phyloP scores from a whole-genome alignment of 2,113 vertebrate genomes.

The Pterophyllum scalare region DNA sequence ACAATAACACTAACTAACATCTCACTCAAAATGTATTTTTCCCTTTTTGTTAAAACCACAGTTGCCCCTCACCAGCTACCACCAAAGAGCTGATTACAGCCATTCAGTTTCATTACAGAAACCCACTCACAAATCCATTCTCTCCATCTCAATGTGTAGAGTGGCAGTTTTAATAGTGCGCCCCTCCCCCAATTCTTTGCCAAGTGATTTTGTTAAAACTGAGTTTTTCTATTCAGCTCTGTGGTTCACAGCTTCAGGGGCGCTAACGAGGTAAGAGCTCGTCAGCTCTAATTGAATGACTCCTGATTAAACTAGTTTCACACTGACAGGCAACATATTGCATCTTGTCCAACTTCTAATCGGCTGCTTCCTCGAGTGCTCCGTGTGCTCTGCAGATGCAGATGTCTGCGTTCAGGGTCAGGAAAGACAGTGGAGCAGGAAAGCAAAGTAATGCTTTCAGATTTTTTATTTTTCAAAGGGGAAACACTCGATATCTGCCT shows the following conservation, averaged over 20 bases:
- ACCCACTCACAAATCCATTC: conserved; percentile 1
- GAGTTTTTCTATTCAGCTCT: conserved; percentile 23
- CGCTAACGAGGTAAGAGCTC: conserved; percentile 46
- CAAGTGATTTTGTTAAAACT: conserved; percentile 25
- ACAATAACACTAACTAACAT: too few relatives aligned
- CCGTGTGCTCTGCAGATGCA: neutral
- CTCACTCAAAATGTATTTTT: neutral
- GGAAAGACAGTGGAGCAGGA: neutral
- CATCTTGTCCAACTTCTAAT: conserved; percentile 46
- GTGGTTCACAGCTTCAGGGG: conserved; percentile 20
- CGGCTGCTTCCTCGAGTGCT: conserved; percentile 21
- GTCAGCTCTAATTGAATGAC: conserved; percentile 61
- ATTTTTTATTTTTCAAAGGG: too few relatives aligned
- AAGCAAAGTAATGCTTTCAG: neutral
- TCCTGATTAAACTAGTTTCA: conserved; percentile 60
- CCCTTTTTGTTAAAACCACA: neutral
- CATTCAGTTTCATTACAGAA: conserved; percentile 7
- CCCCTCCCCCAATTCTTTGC: conserved; percentile 2
- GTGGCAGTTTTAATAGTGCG: neutral
- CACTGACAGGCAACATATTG: conserved; percentile 45
- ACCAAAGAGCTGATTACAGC: conserved; percentile 9
- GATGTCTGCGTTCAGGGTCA: conserved; percentile 9
- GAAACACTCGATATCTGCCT: too few relatives aligned
- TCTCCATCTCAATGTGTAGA: neutral
- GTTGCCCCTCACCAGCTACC: neutral